Evolutionary conservation across 23 tunicate genomes (phyloP).

Genomic region (Trididemnum miniatum): DNA sequence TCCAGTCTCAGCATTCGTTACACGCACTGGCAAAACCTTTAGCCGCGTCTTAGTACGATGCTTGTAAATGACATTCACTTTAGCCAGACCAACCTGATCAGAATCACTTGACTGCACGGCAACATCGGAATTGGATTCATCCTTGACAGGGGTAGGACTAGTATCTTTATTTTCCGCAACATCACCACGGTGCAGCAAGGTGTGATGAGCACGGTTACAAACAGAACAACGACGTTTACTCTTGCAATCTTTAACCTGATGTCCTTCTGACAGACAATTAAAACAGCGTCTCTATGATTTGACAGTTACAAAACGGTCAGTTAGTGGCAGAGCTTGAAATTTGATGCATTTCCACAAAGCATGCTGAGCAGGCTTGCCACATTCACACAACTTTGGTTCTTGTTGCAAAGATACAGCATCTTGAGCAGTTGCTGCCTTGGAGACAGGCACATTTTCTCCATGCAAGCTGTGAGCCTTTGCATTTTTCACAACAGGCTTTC

Average conservation of each 20-base stretch:
- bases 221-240: neutral
- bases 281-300: neutral
- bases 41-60: neutral
- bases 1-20: neutral
- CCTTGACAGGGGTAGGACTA: no score
- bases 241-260: neutral
- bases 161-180: no score
- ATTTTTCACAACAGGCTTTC: no score
- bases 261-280: neutral
- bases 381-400: neutral
- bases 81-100: neutral
- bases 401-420: neutral
- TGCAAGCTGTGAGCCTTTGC: no score
- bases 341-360: neutral
- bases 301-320: neutral
- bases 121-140: no score
- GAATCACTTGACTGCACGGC: neutral
- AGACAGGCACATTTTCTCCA: no score
- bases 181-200: neutral
- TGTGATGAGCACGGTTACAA: neutral
- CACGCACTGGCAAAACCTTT: constrained; percentile 6
- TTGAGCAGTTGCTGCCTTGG: no score
- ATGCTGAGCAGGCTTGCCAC: neutral
- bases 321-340: neutral
- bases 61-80: neutral